Conservation (phyloP, 2,797 vertebrate genomes). For the Taeniopygia guttata region DNA sequence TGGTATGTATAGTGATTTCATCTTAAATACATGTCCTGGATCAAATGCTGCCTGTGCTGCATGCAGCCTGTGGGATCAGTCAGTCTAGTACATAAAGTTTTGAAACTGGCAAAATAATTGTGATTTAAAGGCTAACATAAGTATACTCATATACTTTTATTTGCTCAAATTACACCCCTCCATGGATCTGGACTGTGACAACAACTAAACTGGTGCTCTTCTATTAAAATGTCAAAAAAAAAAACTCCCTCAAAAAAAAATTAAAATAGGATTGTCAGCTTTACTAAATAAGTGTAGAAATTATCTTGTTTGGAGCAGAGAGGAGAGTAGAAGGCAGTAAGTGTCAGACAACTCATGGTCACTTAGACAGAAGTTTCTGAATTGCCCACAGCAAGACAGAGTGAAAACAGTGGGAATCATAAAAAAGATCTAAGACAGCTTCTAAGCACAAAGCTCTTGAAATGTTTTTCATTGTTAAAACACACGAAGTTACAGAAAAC, state of each 20-base stretch:
- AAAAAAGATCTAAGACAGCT: not conserved
- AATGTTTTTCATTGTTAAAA: not conserved
- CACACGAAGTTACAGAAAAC: not conserved
- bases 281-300: not conserved
- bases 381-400: not conserved
- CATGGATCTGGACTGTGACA: not conserved
- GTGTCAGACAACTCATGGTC: not conserved
- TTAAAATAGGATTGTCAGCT: not conserved
- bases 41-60: not conserved
- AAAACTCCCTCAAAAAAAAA: not conserved
- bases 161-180: conserved; percentile 10
- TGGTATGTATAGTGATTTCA: not conserved
- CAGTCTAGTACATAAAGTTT: not conserved
- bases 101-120: not conserved
- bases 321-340: not conserved
- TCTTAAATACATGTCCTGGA: not conserved
- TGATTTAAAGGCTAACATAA: conserved; percentile 38
- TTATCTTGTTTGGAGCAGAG: not conserved
- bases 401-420: not conserved
- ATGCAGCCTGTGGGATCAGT: not conserved
- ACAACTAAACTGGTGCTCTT: not conserved
- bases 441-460: not conserved
- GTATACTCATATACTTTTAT: conserved; percentile 7
- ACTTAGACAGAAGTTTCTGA: not conserved
- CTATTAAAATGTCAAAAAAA: conserved; percentile 26